Conservation (phyloP, 2,888 invertebrate genomes). For the Disparrhopalites patrizii region DNA sequence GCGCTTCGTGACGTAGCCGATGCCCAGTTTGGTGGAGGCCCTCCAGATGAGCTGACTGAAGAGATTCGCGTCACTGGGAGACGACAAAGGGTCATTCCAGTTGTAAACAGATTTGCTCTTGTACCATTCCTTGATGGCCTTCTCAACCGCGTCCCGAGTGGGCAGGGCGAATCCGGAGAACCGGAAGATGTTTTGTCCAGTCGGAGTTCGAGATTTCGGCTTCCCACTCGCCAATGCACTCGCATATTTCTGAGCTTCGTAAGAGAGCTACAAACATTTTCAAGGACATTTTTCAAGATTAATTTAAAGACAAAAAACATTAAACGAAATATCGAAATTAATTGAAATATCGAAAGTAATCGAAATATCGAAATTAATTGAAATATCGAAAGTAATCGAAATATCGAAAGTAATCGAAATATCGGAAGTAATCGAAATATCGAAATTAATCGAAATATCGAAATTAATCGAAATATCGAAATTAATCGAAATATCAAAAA, state of each 20-base stretch:
- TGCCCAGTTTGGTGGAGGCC: not conserved
- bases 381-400: too few relatives aligned
- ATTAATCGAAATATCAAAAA: too few relatives aligned
- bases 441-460: too few relatives aligned
- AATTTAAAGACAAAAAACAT: not conserved
- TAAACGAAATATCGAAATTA: too few relatives aligned
- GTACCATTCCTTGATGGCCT: slow-evolving; percentile 38
- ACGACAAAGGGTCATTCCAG: not conserved
- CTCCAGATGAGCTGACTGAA: slow-evolving; percentile 9
- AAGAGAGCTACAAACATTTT: not conserved
- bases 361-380: too few relatives aligned
- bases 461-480: too few relatives aligned
- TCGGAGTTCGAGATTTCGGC: not conserved
- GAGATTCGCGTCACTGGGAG: not conserved
- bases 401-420: too few relatives aligned
- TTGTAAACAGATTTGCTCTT: slow-evolving; percentile 15
- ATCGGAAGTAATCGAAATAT: too few relatives aligned
- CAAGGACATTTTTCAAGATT: too few relatives aligned
- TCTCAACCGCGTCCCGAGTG: not conserved
- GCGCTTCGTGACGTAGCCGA: not conserved
- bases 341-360: too few relatives aligned
- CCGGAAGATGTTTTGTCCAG: slow-evolving; percentile 1
- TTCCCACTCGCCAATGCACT: not conserved
- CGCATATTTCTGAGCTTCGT: not conserved
- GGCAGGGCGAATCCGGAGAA: slow-evolving; percentile 5